These are phyloP conservation scores for Sakesphorus luctuosus DNA, from an alignment of 2,113 vertebrate genomes.

Conservation along the genomic window DNA sequence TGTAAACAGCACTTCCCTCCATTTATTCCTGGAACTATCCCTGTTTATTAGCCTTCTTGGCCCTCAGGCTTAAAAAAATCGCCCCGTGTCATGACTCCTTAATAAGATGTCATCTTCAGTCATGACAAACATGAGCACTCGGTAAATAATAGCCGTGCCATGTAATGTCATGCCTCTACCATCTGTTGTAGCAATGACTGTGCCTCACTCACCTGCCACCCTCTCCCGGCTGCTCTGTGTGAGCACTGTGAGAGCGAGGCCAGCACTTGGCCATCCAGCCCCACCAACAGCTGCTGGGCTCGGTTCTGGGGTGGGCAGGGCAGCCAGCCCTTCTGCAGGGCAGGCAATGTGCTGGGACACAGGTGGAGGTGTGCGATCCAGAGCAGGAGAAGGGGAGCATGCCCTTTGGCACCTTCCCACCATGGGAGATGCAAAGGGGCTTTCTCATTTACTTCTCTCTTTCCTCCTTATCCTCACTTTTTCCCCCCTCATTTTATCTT, in stretches of 20 bases:
- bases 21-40: slow-evolving; percentile 61
- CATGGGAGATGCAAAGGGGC: rapidly evolving
- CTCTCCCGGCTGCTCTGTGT: neutral
- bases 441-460: neutral
- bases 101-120: slow-evolving; percentile 75
- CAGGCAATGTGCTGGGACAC: neutral
- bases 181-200: slow-evolving; percentile 69
- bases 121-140: slow-evolving; percentile 66
- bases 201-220: slow-evolving; percentile 63
- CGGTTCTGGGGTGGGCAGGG: neutral
- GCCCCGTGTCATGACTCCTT: slow-evolving; percentile 66
- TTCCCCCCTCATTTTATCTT: neutral
- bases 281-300: slow-evolving; percentile 6
- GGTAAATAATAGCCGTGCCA: slow-evolving; percentile 68
- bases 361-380: neutral
- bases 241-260: neutral
- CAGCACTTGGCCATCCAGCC: neutral
- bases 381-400: rapidly evolving
- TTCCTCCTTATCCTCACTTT: neutral
- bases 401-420: rapidly evolving
- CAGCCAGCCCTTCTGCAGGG: neutral
- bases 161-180: slow-evolving; percentile 64
- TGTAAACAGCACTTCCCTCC: neutral
- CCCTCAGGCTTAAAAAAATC: slow-evolving; percentile 60
- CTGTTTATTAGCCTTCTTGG: slow-evolving; percentile 68